A percentile compares a stretch with the other conserved stretches of the same genome.
phyloP scores from a whole-genome alignment of 2,888 invertebrate genomes.

The Beris chalybata region DNA sequence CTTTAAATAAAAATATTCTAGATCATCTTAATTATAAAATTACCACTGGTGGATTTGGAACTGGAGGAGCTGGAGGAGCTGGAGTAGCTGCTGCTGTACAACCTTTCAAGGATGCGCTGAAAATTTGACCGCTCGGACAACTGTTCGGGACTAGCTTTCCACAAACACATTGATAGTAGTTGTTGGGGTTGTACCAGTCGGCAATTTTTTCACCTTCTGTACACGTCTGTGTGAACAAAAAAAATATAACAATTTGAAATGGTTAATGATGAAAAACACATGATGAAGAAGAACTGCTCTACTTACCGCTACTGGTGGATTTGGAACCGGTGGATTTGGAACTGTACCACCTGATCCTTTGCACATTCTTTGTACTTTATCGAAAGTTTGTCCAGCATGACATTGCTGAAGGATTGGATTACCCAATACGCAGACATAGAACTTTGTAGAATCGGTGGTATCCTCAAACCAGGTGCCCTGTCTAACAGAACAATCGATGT shows the following conservation, averaged over 20 bases:
- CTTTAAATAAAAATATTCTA: no score
- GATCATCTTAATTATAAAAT: no score
- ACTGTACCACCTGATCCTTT: conserved; percentile 2
- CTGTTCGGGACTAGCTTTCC: background rate
- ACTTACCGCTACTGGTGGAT: background rate
- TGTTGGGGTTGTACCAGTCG: background rate
- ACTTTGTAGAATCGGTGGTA: conserved; percentile 17
- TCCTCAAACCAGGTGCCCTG: conserved; percentile 22
- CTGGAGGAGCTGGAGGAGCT: background rate
- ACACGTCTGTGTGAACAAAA: background rate
- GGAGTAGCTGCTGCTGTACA: background rate
- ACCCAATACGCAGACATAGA: conserved; percentile 24
- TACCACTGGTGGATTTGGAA: background rate
- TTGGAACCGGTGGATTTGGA: background rate
- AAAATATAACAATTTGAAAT: background rate
- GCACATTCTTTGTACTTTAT: conserved; percentile 6
- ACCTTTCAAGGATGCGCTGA: background rate
- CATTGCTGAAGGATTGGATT: conserved; percentile 15
- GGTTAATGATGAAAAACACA: background rate
- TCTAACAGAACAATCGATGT: conserved; percentile 10
- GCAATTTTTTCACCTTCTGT: background rate
- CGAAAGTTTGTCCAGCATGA: conserved; percentile 22
- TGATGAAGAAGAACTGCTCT: no score
- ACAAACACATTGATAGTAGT: background rate
- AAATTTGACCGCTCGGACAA: background rate